phyloP scores from a whole-genome alignment of 1,140 invertebrate genomes.

The Portunus trituberculatus region DNA sequence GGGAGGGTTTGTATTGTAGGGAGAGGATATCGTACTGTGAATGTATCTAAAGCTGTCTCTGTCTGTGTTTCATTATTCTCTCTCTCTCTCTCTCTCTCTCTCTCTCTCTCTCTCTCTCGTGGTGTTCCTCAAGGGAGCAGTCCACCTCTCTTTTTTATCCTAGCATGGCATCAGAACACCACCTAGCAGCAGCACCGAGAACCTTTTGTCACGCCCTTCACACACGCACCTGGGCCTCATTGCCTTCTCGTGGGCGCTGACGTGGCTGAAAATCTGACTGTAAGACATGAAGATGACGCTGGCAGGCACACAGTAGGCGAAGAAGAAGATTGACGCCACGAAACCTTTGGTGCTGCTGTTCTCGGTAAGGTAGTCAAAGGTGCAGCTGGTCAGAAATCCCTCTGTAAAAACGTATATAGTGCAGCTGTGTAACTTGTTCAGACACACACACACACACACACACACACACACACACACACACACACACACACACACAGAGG shows the following conservation, averaged over 20 bases:
- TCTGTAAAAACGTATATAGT: slow-evolving; percentile 81
- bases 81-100: background rate
- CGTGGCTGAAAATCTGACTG: slow-evolving; percentile 84
- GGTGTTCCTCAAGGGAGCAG: background rate
- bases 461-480: too few species aligned
- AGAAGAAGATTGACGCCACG: slow-evolving; percentile 83
- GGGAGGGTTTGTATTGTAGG: background rate
- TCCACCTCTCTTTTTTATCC: too few species aligned
- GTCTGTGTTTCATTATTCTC: too few species aligned
- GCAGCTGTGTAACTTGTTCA: too few species aligned
- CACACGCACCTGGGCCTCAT: slow-evolving; percentile 85
- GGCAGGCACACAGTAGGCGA: slow-evolving; percentile 79
- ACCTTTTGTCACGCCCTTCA: background rate
- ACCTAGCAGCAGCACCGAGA: background rate
- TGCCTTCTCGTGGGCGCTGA: slow-evolving; percentile 92
- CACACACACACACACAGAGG: too few species aligned
- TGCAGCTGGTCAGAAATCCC: slow-evolving; percentile 91
- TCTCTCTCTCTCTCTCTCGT: background rate
- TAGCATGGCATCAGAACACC: background rate
- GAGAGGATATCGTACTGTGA: too few species aligned
- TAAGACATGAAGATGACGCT: slow-evolving; percentile 82
- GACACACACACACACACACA: too few species aligned
- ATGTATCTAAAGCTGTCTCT: too few species aligned
- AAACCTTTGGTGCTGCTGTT: slow-evolving; percentile 88
- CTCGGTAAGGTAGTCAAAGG: slow-evolving; percentile 91